Evolutionary conservation across 2,113 vertebrate genomes (phyloP).

Genomic region (Phoenicopterus ruber): DNA sequence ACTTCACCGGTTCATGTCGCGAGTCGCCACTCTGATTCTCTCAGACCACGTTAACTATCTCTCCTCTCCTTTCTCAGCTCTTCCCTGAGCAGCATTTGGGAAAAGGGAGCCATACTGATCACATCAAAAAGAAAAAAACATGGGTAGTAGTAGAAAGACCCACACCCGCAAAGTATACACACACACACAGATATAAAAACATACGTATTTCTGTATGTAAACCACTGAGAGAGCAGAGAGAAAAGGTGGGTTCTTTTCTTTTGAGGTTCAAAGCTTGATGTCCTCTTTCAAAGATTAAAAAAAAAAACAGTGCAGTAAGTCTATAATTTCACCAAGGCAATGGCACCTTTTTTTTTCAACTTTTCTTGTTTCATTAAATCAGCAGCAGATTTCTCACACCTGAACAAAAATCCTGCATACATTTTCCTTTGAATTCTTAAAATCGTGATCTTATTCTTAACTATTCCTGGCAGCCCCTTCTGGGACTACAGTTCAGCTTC

Average conservation of each 20-base stretch:
- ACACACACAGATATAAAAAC: neutral
- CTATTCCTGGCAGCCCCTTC: neutral
- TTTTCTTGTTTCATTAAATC: neutral
- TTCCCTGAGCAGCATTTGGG: neutral
- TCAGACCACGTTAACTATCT: rapidly evolving
- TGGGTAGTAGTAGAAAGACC: neutral
- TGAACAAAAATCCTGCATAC: neutral
- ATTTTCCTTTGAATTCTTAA: neutral
- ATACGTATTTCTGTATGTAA: rapidly evolving
- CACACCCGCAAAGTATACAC: neutral
- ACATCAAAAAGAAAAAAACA: neutral
- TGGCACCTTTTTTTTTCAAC: neutral
- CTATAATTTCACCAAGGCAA: neutral
- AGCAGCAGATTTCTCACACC: neutral
- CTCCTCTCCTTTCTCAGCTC: neutral
- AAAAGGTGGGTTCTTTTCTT: neutral
- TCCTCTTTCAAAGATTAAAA: neutral
- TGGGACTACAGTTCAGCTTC: neutral
- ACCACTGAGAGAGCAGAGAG: neutral
- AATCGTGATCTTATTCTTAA: neutral
- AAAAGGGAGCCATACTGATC: neutral
- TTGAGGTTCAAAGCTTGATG: neutral
- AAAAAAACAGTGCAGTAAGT: neutral
- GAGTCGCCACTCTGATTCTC: neutral
- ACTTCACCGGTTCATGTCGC: rapidly evolving